A percentile compares a stretch with the other conserved stretches of the same genome.
These are phyloP conservation scores for Bubo blakistoni DNA, from an alignment of 2,113 vertebrate genomes.

Conservation along the genomic window DNA sequence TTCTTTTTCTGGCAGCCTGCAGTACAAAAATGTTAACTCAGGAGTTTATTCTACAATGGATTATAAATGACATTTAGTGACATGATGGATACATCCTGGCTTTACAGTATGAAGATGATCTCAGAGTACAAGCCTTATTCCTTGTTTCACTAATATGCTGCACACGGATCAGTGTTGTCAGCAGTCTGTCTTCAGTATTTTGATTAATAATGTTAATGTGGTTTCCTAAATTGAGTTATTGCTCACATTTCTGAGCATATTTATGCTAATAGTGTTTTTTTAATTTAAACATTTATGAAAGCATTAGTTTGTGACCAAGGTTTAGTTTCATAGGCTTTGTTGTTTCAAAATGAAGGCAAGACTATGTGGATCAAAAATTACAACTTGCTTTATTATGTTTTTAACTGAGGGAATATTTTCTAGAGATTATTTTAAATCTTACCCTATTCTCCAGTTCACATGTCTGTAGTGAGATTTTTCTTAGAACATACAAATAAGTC, in stretches of 20 bases:
- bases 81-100: not conserved
- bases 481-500: not conserved
- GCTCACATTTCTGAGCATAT: not conserved
- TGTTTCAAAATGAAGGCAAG: not conserved
- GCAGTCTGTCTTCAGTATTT: not conserved
- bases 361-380: not conserved
- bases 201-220: not conserved
- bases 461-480: not conserved
- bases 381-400: not conserved
- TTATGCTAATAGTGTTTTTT: not conserved
- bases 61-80: constrained; percentile 9
- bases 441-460: not conserved
- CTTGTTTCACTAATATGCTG: not conserved
- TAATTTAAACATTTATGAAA: not conserved
- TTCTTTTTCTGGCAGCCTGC: not conserved
- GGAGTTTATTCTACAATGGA: not conserved
- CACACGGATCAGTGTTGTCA: not conserved
- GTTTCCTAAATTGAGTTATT: not conserved
- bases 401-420: not conserved
- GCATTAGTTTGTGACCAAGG: not conserved
- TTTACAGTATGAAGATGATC: not conserved
- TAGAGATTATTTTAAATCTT: not conserved
- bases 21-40: not conserved
- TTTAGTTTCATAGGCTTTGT: not conserved
- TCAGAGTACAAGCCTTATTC: not conserved